Base-by-base conservation (phyloP, 2,888 invertebrate genomes). In the Nomada lathburiana region DNA sequence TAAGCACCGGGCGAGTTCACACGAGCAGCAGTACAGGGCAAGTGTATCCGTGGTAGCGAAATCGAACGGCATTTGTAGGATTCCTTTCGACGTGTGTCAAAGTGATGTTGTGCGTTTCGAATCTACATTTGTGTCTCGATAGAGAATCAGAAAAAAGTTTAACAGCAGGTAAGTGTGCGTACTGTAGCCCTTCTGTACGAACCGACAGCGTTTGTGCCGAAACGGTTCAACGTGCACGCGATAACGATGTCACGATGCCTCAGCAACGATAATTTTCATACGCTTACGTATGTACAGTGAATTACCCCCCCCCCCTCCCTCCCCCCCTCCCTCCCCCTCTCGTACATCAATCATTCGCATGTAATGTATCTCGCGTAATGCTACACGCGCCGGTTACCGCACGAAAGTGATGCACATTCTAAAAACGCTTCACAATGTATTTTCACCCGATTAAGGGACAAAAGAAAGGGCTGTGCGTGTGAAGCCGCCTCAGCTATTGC, bases 1-100 rank as follows among this genome's bases (percentile, higher is more conserved):
- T 89, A 86, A 88, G 88, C 90, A 86, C 86, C 84, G 86, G 87
- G 83, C 71, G 84, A 86, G 87, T 91, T 90, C 87, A 87, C 87
- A 84, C 86, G 89, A 89, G 85, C 89, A 68, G 79, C 83, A 63
- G 81, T 82, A 70, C 85, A 78, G 79, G 76, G 42, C 79, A 87
- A 80, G 80, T 82, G 89, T 85, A 83, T 76, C 83, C 77, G 78
- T 79, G 77, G 71, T 75, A 82, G 83, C 65, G 80, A 83, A 83
- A 88, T 83, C 80, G 65, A 74, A 82, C 67, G 78, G 59, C 68
- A 67, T 76, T 80, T 71, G 50, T 57, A 52, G 53, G 42, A 57
- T 73, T 44, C 16, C 52, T 52, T 52, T 50, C 44, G 53, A 71
- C 47, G n/a, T n/a, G 76, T 16, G 36, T 44, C 23, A 52, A 55